Evolutionary conservation across 2,888 invertebrate genomes (phyloP), one percentile per base, ranked within the genome.

Genomic region (Emesis castigata): DNA sequence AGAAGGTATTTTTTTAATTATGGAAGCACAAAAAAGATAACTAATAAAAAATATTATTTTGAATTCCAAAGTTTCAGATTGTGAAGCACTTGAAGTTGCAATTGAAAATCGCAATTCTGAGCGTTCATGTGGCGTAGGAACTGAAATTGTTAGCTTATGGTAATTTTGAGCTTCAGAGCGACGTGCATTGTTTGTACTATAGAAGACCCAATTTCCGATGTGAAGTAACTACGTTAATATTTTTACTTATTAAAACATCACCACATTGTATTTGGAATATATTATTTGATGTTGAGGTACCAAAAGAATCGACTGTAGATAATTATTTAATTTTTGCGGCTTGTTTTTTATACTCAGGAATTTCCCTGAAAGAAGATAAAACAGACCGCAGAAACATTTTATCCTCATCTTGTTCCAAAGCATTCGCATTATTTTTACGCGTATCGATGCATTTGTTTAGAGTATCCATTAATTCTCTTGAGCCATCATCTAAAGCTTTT

Each of bases 41-140:
- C n/a, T n/a, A n/a, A n/a, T n/a, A n/a, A n/a, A n/a, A n/a, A n/a
- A n/a, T n/a, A n/a, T n/a, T n/a, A n/a, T n/a, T n/a, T n/a, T n/a
- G n/a, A n/a, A n/a, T n/a, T n/a, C 76, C 79, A 75, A 81, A 79
- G 71, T 68, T n/a, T 81, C 81, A 68, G 76, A 81, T 81, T 81
- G 79, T 73, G 79, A 81, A 71, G 81, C 22, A 79, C 18, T 79
- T 79, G 81, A 81, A 79, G 75, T 81, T 68, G 20, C 78, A 76
- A 68, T 73, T 73, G 81, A 81, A 73, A 81, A 18, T 78, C 78
- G 81, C 75, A 71, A 81, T 78, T 80, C 80, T 75, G 80, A 11
- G 65, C 80, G 80, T 80, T 77, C 75, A 58, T 31, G 75, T 65
- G 20, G 34, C 75, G 80, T 69, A 77, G 74, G 77, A 80, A 34